Evolutionary conservation across 2,797 vertebrate species (phyloP).

Genomic region (Melanotaenia parkinsoni): DNA sequence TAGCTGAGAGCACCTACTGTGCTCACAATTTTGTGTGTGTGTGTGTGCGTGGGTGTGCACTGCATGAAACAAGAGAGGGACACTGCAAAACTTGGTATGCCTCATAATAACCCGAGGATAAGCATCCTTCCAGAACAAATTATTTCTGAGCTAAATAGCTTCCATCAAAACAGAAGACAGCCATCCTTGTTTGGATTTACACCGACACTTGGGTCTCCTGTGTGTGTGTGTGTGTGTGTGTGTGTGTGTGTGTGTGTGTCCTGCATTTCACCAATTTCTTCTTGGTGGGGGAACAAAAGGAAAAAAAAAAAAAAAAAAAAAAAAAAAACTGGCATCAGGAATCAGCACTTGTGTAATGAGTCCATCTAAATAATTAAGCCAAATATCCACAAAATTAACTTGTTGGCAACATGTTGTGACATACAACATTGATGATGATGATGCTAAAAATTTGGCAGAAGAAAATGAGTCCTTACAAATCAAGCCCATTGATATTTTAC

Average conservation of each 20-base stretch:
- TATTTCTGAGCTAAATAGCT: conserved; percentile 60
- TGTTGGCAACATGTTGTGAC: conserved; percentile 9
- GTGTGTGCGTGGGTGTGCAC: not conserved
- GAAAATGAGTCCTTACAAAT: conserved; percentile 13
- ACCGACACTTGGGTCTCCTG: not conserved
- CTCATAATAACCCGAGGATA: conserved; percentile 65
- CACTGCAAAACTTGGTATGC: conserved; percentile 29
- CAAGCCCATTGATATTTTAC: conserved; percentile 48
- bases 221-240: rapidly evolving
- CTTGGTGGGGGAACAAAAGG: not conserved
- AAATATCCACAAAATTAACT: conserved; percentile 30
- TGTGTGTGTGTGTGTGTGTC: rapidly evolving
- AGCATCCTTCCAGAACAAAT: conserved; percentile 60
- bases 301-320: too few relatives aligned
- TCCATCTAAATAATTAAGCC: conserved; percentile 38
- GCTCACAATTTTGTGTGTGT: conserved; percentile 16
- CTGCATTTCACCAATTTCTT: conserved; percentile 1
- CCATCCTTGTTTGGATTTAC: conserved; percentile 10
- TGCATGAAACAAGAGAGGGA: conserved; percentile 34
- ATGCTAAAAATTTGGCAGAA: conserved; percentile 25
- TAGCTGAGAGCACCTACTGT: conserved; percentile 59
- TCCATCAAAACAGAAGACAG: conserved; percentile 61
- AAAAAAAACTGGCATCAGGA: not conserved
- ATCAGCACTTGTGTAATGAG: not conserved
- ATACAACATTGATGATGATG: conserved; percentile 21